phyloP scores from a whole-genome alignment of 2,888 invertebrate species.

The Fragum sueziense region DNA sequence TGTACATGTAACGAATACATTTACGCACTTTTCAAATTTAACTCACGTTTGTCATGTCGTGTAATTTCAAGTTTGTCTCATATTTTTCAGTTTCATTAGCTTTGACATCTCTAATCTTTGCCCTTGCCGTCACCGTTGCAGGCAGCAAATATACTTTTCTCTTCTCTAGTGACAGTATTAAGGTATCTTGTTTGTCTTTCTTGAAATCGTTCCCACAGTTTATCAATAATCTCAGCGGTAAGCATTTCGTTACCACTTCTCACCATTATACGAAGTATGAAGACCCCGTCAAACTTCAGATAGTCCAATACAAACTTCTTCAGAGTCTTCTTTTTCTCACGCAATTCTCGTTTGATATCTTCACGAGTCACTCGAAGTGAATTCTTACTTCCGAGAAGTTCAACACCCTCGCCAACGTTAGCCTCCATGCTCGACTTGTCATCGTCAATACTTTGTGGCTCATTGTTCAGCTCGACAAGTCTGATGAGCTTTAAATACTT shows the following conservation, averaged over 20 bases:
- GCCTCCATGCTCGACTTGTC: not conserved
- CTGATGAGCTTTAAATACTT: slow-evolving; percentile 70
- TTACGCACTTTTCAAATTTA: too few relatives aligned
- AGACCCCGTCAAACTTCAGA: slow-evolving; percentile 73
- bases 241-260: slow-evolving; percentile 74
- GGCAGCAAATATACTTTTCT: not conserved
- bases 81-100: too few relatives aligned
- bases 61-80: too few relatives aligned
- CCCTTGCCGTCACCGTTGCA: not conserved
- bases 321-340: not conserved
- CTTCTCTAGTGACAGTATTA: not conserved
- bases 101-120: too few relatives aligned
- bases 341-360: not conserved
- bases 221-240: slow-evolving; percentile 66
- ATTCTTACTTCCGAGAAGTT: not conserved
- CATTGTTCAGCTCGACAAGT: slow-evolving; percentile 56
- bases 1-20: too few relatives aligned
- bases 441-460: slow-evolving; percentile 36
- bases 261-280: slow-evolving; percentile 69
- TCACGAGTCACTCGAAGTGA: not conserved
- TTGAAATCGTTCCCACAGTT: slow-evolving; percentile 50
- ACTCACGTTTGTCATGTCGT: too few relatives aligned
- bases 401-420: not conserved
- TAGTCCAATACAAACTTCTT: slow-evolving; percentile 70
- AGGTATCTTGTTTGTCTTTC: not conserved